Evolutionary conservation across 2,113 vertebrate species (phyloP), one percentile per base, ranked within the genome.

Genomic region (Puntigrus tetrazona): DNA sequence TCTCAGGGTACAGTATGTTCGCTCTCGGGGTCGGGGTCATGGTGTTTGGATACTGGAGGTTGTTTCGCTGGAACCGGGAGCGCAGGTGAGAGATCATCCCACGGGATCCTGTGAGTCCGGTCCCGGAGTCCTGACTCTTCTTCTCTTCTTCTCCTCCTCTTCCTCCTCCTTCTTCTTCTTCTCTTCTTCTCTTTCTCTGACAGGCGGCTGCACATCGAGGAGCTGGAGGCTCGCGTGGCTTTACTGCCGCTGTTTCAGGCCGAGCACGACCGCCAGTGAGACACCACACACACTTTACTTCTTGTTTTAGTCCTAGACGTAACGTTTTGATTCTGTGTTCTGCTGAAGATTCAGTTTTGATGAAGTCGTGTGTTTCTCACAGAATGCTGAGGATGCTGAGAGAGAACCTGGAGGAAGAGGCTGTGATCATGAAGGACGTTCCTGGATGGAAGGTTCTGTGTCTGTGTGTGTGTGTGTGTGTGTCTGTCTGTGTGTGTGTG

Each of bases 331-430:
- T n/a, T n/a, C n/a, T n/a, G n/a, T n/a, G n/a, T n/a, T n/a, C n/a
- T n/a, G n/a, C n/a, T n/a, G n/a, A n/a, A n/a, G n/a, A n/a, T n/a
- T n/a, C n/a, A n/a, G n/a, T n/a, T n/a, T n/a, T n/a, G n/a, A n/a
- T n/a, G n/a, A n/a, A n/a, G n/a, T n/a, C n/a, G n/a, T 16, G 5
- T 74, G 18, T 50, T 9, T 31, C 18, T 80, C 7, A 16, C 86
- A 98, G 97, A 9, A 87, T 81, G 0, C 87, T 99, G 7, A 93
- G 94, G 34, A 82, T 96, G 81, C 79, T 98, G 81, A 91, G 95
- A 36, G 92, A 98, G 90, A 98, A 98, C 88, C 89, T 98, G 79
- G 97, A 98, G 7, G 96, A 98, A 74, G 97, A 99, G 69, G 95
- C 96, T 1, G 43, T 95, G 29, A 85, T 99, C 91, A 99, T 99